Evolutionary conservation across 1,140 invertebrate genomes (phyloP).

Genomic region (Plodia interpunctella): DNA sequence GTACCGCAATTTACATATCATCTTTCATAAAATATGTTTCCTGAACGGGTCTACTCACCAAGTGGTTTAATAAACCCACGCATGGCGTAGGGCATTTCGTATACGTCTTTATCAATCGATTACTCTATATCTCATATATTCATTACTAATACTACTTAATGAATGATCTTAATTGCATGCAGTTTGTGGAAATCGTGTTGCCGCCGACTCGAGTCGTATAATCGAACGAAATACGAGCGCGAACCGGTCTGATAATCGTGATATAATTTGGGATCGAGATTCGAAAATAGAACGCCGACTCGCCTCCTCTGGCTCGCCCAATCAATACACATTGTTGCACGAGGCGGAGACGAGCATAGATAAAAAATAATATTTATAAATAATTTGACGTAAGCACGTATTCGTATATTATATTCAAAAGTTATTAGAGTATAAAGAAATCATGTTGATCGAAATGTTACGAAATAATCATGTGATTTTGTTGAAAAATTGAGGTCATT

Average conservation of each 20-base stretch:
- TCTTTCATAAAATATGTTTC: conserved; percentile 25
- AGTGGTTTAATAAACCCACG: conserved; percentile 15
- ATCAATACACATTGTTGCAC: conserved; percentile 49
- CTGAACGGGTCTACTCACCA: conserved; percentile 21
- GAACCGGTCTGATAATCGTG: conserved; percentile 34
- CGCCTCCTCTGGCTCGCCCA: conserved; percentile 33
- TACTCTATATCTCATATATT: not conserved
- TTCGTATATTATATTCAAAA: not conserved
- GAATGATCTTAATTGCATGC: conserved; percentile 10
- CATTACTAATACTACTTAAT: not conserved
- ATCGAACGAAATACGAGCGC: conserved; percentile 31
- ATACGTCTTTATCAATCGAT: conserved; percentile 8
- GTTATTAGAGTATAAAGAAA: too few relatives aligned
- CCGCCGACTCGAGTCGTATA: conserved; percentile 18
- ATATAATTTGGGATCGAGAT: conserved; percentile 31
- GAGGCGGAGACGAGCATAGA: conserved; percentile 21
- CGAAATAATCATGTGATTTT: too few relatives aligned
- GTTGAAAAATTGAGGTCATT: not conserved
- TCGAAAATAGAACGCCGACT: conserved; percentile 44
- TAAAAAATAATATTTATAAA: conserved; percentile 18
- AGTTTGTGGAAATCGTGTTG: not conserved
- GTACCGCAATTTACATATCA: conserved; percentile 20
- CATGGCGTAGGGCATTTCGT: not conserved
- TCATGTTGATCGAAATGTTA: too few relatives aligned
- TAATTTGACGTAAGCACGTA: not conserved